Percentiles rank a stretch among this genome's conserved stretches.
These are phyloP conservation scores for Pinctada fucata DNA, from an alignment of 2,888 invertebrate genomes.

Conservation along the genomic window DNA sequence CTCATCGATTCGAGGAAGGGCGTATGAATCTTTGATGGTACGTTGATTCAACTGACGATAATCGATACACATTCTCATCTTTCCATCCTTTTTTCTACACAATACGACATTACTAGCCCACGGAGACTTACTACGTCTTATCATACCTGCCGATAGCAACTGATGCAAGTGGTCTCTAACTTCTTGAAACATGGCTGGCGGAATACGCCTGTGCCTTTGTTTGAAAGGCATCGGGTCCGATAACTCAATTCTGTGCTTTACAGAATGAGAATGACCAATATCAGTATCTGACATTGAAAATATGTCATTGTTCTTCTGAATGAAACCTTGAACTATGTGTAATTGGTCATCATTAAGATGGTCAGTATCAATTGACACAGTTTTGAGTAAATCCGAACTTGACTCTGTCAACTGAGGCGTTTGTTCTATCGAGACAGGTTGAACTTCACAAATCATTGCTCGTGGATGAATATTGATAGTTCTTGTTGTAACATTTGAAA, in stretches of 20 bases:
- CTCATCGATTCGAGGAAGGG: no score
- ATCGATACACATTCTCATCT: slow-evolving; percentile 16
- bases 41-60: no score
- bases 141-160: slow-evolving; percentile 6
- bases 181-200: slow-evolving; percentile 26
- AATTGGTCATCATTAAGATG: slow-evolving; percentile 3
- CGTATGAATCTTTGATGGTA: no score
- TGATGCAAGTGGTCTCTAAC: slow-evolving; percentile 10
- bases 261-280: slow-evolving; percentile 9
- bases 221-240: slow-evolving; percentile 10
- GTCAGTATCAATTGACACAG: background rate
- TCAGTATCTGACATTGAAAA: slow-evolving; percentile 30
- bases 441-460: slow-evolving; percentile 10
- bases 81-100: slow-evolving; percentile 14
- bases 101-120: slow-evolving; percentile 15
- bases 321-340: background rate
- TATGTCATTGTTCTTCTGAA: slow-evolving; percentile 2
- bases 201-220: slow-evolving; percentile 24
- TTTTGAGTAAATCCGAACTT: no score
- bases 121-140: background rate
- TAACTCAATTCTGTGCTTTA: slow-evolving; percentile 11
- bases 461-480: slow-evolving; percentile 1
- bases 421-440: slow-evolving; percentile 15
- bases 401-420: background rate
- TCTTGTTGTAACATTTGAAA: slow-evolving; percentile 18